Percentiles rank a stretch among this genome's conserved stretches.
Conservation (phyloP, 2,888 invertebrate species). For the Vesta saturnalis region DNA sequence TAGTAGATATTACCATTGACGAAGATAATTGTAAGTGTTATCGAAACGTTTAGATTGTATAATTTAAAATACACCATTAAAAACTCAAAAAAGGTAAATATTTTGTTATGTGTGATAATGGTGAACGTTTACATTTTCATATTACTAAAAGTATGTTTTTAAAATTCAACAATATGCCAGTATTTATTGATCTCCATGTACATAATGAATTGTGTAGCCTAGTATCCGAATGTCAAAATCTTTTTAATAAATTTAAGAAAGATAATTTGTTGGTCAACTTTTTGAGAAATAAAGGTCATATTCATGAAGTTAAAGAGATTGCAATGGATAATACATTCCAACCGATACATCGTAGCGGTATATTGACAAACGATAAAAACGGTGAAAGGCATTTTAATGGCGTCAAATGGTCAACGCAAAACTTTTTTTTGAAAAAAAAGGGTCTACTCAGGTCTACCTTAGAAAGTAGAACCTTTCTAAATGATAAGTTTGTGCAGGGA, state of each 20-base stretch:
- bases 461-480: slow-evolving; percentile 13
- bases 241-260: slow-evolving; percentile 20
- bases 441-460: slow-evolving; percentile 18
- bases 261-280: slow-evolving; percentile 23
- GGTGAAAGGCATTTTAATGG: slow-evolving; percentile 28
- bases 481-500: slow-evolving; percentile 38
- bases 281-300: slow-evolving; percentile 10
- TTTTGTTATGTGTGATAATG: too few species aligned
- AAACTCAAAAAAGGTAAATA: too few species aligned
- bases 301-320: slow-evolving; percentile 17
- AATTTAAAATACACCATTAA: too few species aligned
- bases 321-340: slow-evolving; percentile 20
- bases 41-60: too few species aligned
- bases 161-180: slow-evolving; percentile 8
- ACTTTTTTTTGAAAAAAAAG: slow-evolving; percentile 29
- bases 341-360: slow-evolving; percentile 12
- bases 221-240: background rate
- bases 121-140: too few species aligned
- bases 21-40: too few species aligned
- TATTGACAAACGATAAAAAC: slow-evolving; percentile 22
- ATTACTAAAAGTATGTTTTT: slow-evolving; percentile 13
- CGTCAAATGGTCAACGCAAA: slow-evolving; percentile 31
- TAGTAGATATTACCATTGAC: too few species aligned
- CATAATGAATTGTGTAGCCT: slow-evolving; percentile 15
- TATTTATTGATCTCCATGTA: background rate